Base-by-base conservation (phyloP, 2,113 vertebrate species). In the Platysternon megacephalum region DNA sequence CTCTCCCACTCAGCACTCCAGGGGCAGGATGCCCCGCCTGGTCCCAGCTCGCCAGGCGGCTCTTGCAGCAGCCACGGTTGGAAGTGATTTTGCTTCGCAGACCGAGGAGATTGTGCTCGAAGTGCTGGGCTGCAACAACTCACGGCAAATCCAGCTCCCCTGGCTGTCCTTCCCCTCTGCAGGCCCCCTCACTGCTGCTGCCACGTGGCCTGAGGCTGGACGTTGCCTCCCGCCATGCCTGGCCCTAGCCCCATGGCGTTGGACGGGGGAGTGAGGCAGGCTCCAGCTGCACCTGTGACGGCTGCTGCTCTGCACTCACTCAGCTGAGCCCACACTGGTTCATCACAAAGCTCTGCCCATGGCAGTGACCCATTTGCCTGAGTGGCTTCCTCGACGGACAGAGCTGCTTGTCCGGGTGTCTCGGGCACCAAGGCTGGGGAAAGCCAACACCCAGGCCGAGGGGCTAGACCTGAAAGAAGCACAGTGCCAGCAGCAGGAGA, bases 51-150 rank as follows among this genome's bases (percentile, higher is more conserved):
- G 17, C 65, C 16, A 8, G 35, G 65, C 65, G 4, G 58, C 65
- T 48, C 51, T 82, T 0, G 0, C 13, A 11, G 39, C 1, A 17
- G 0, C 53, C 21, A 42, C 6, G n/a, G 42, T 10, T 55, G 65
- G 80, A 76, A 84, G 86, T 81, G n/a, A 42, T 68, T 44, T 1
- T 42, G 82, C 12, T 2, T 74, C 83, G 81, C 79, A 49, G 24
- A 6, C 1, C 1, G 6, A 32, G 55, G 39, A 7, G 3, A 1
- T 58, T 81, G 8, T 46, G 79, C 49, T 83, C 86, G 61, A 21
- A 55, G 82, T 68, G 56, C 56, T 82, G 52, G n/a, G 17, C 48
- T 90, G 39, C 14, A 83, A 11, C 1, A 81, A 39, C 76, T 91
- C n/a, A 14, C 24, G 10, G 72, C 82, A 65, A 19, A 12, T 21